These are phyloP conservation scores for Dermatemys mawii DNA, from an alignment of 2,113 vertebrate genomes.

Conservation along the genomic window DNA sequence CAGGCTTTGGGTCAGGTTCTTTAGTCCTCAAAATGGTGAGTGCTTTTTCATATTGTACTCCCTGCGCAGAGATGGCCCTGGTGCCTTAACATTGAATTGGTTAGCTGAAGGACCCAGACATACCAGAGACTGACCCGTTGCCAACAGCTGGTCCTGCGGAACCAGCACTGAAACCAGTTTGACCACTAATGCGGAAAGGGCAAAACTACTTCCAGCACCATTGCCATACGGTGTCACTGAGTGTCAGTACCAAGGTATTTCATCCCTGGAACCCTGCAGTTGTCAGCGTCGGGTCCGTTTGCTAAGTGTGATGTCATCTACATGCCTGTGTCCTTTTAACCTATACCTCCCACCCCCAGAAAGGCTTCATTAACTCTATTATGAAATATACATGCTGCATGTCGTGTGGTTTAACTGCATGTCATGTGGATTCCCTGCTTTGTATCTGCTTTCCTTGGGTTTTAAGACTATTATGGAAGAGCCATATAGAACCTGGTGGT, in stretches of 20 bases:
- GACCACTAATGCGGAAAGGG: background rate
- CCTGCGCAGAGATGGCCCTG: background rate
- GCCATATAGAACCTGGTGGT: background rate
- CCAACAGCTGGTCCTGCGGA: background rate
- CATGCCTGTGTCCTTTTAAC: background rate
- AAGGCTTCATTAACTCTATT: background rate
- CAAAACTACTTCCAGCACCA: background rate
- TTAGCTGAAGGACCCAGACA: background rate
- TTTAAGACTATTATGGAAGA: background rate
- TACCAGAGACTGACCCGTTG: background rate
- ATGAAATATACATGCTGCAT: background rate
- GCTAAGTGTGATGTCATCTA: background rate
- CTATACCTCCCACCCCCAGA: background rate
- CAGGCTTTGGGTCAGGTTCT: background rate
- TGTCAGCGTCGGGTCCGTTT: background rate
- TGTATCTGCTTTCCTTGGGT: background rate
- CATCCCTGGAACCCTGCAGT: background rate
- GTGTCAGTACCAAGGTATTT: background rate
- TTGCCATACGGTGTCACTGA: background rate
- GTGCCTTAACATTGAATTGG: background rate
- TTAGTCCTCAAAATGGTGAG: background rate
- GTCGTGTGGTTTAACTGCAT: background rate
- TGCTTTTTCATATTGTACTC: background rate
- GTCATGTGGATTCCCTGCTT: background rate
- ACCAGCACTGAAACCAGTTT: background rate